Conservation (phyloP, 2,888 invertebrate species). For the Tetranychus truncatus region DNA sequence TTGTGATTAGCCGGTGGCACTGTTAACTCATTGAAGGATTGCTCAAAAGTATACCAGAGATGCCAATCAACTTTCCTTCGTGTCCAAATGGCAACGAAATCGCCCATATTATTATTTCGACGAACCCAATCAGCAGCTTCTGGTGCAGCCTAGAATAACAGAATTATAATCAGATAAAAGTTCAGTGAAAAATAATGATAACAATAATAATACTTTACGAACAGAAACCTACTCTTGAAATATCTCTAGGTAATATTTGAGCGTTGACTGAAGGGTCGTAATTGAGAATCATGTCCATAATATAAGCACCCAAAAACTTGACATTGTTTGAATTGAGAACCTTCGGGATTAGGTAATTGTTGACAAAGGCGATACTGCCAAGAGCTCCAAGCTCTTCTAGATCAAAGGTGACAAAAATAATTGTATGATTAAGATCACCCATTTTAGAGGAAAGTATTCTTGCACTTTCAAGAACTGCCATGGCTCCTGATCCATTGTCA, state of each 20-base stretch:
- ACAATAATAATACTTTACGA: too few relatives aligned
- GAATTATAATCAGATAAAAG: not conserved
- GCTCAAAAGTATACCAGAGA: not conserved
- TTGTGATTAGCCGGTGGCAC: not conserved
- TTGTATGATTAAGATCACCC: not conserved
- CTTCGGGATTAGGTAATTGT: not conserved
- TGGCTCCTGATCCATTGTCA: not conserved
- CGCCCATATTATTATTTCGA: not conserved
- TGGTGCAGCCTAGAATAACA: too few relatives aligned
- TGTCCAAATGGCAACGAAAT: not conserved
- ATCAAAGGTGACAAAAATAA: not conserved
- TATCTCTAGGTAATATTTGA: slow-evolving; percentile 11
- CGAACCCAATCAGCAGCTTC: not conserved
- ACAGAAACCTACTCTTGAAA: not conserved
- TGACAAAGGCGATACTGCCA: not conserved
- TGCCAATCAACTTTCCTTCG: not conserved
- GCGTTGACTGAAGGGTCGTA: slow-evolving; percentile 28
- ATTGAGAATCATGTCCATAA: slow-evolving; percentile 33
- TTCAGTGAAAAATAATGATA: too few relatives aligned
- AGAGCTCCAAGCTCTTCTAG: not conserved
- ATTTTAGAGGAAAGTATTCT: not conserved
- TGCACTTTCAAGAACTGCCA: not conserved
- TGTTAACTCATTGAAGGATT: not conserved
- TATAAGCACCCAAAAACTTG: slow-evolving; percentile 25
- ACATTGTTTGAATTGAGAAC: not conserved